phyloP scores from a whole-genome alignment of 2,888 invertebrate species.

The Malthinus flaveolus region DNA sequence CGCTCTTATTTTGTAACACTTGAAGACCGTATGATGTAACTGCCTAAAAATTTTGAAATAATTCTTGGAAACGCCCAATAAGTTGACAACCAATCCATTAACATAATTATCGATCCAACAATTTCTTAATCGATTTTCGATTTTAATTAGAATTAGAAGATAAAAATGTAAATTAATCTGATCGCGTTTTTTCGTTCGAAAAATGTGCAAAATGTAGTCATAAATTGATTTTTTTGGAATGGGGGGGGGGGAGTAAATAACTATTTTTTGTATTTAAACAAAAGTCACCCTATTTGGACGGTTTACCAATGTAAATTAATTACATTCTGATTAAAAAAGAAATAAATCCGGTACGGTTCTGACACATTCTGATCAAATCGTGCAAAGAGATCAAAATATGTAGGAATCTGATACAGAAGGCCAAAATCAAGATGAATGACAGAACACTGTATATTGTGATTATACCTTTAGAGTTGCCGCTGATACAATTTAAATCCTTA shows the following conservation, averaged over 20 bases:
- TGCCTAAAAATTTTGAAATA: neutral
- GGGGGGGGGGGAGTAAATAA: too few relatives aligned
- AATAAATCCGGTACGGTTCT: conserved; percentile 18
- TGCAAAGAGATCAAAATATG: conserved; percentile 31
- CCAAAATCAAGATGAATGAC: conserved; percentile 46
- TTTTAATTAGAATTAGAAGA: conserved; percentile 1
- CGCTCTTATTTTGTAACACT: too few relatives aligned
- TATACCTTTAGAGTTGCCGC: conserved; percentile 36
- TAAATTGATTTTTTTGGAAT: too few relatives aligned
- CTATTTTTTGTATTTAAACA: conserved; percentile 1
- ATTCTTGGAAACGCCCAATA: neutral
- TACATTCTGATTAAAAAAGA: too few relatives aligned
- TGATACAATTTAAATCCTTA: conserved; percentile 53
- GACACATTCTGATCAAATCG: conserved; percentile 17
- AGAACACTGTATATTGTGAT: conserved; percentile 41
- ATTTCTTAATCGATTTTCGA: conserved; percentile 6
- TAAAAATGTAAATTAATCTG: neutral
- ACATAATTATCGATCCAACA: neutral
- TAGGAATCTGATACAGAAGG: conserved; percentile 35
- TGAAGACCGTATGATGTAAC: too few relatives aligned
- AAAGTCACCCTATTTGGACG: too few relatives aligned
- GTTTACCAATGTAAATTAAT: too few relatives aligned
- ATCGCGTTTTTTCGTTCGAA: neutral
- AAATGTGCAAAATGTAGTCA: too few relatives aligned
- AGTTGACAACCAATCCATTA: conserved; percentile 2